Base-by-base conservation (phyloP, 2,113 vertebrate species). In the Naja naja region DNA sequence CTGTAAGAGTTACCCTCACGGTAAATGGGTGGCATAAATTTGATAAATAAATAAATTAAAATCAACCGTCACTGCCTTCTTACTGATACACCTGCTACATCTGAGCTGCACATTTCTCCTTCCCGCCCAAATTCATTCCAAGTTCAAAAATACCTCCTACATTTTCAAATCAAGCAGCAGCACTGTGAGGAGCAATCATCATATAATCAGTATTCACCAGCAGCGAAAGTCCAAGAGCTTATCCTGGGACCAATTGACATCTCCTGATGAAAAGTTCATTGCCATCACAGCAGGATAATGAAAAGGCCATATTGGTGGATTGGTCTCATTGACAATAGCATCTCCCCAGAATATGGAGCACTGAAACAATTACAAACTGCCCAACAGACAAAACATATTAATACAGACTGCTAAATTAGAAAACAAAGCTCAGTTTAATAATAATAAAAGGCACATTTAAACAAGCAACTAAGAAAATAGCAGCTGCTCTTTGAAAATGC, bases 191-290 rank as follows among this genome's bases (percentile, higher is more conserved):
- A 91, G 86, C 53, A 18, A 2, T 8, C 23, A 74, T 8, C 14
- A 6, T 5, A 5, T 0, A 55, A 91, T 89, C 56, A 49, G 14
- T 69, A 93, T 30, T 47, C 64, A n/a, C 90, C 91, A 56, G 27
- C 20, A 91, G 52, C 45, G 93, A 89, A 94, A 90, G 23, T 25
- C 14, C 11, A 88, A 45, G 90, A 54, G 86, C 22, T 92, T 39
- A 54, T 5, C 16, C 81, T 56, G 43, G 91, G 91, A 16, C 1
- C 64, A 58, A 60, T 12, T 88, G 39, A 86, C 7, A 86, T 39
- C 87, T 49, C 95, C 89, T 74, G 87, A 85, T 93, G 47, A 39
- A 92, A 85, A 88, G 2, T 64, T 87, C 91, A 74, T 92, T 56
- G 93, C 88, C 91, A 93, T 18, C 55, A 90, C 8, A 18, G 9